Percentiles rank a stretch among this genome's conserved stretches.
These are phyloP conservation scores for Agriopis aurantiaria DNA, from an alignment of 2,888 invertebrate species.

Conservation along the genomic window DNA sequence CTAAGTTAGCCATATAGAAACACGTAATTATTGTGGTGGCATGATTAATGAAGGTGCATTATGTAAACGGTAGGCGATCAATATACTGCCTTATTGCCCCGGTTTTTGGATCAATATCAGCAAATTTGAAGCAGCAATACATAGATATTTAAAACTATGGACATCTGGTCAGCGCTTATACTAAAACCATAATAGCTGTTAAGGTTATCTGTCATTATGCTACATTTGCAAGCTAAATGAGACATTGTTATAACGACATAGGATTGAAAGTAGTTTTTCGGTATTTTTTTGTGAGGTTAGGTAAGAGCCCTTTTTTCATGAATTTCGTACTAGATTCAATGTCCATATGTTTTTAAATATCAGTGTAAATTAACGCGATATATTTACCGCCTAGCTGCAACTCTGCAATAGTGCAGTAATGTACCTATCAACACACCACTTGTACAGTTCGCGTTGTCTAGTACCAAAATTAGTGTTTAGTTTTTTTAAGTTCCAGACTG, in stretches of 20 bases:
- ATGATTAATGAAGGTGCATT: conserved; percentile 44
- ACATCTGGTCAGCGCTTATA: too few relatives aligned
- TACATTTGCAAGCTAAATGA: too few relatives aligned
- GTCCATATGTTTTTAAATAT: too few relatives aligned
- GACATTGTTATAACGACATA: too few relatives aligned
- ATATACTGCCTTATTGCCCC: conserved; percentile 32
- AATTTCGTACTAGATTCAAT: too few relatives aligned
- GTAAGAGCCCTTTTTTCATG: too few relatives aligned
- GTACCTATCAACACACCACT: conserved; percentile 56
- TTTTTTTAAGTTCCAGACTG: conserved; percentile 85
- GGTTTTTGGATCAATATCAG: conserved; percentile 13
- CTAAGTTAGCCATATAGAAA: conserved; percentile 67
- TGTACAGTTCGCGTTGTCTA: conserved; percentile 66
- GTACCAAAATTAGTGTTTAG: conserved; percentile 83
- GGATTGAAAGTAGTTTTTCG: too few relatives aligned
- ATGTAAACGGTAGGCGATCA: conserved; percentile 38
- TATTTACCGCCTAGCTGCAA: conserved; percentile 32
- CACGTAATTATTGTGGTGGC: conserved; percentile 55
- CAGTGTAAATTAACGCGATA: not conserved
- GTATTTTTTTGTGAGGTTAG: too few relatives aligned
- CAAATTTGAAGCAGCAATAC: not conserved
- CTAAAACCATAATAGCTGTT: too few relatives aligned
- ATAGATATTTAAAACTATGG: too few relatives aligned
- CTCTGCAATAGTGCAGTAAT: conserved; percentile 40
- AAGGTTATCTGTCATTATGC: too few relatives aligned